A percentile compares a stretch with the other conserved stretches of the same genome.
These are phyloP conservation scores for Phrynocephalus guinanensis DNA, from an alignment of 2,797 vertebrate species.

Conservation along the genomic window DNA sequence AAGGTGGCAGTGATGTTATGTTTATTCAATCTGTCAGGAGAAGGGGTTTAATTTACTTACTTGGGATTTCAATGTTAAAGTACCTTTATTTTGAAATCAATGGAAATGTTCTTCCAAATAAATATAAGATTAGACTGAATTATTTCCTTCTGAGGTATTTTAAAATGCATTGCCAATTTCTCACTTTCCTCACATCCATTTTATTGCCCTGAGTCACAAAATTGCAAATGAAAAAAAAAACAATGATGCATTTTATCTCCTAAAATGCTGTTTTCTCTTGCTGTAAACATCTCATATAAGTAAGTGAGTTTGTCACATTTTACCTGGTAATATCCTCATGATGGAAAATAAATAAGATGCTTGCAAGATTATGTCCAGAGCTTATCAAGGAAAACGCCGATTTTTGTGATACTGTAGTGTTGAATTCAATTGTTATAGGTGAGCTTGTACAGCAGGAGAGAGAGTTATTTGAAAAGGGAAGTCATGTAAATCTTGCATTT, in stretches of 20 bases:
- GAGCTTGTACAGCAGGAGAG: not conserved
- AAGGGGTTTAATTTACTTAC: not conserved
- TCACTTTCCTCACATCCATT: not conserved
- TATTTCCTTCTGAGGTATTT: conserved; percentile 52
- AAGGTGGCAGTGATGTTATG: conserved; percentile 68
- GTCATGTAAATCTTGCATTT: not conserved
- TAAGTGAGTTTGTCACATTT: not conserved
- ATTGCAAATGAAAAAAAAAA: not conserved
- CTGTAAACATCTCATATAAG: not conserved
- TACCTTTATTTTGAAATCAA: not conserved
- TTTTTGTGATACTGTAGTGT: not conserved
- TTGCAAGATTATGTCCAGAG: not conserved
- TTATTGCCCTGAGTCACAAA: not conserved
- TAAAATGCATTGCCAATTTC: conserved; percentile 62
- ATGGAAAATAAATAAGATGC: not conserved
- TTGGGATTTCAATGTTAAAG: too few species aligned
- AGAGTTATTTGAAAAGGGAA: conserved; percentile 9
- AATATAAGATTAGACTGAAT: conserved; percentile 7
- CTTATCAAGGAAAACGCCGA: not conserved
- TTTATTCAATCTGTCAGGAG: conserved; percentile 43
- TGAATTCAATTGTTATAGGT: not conserved
- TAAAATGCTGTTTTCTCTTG: not conserved
- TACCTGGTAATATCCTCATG: not conserved
- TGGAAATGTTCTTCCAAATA: not conserved
- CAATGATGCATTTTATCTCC: not conserved